phyloP scores from a whole-genome alignment of 1,140 invertebrate species.

The Zophobas morio region DNA sequence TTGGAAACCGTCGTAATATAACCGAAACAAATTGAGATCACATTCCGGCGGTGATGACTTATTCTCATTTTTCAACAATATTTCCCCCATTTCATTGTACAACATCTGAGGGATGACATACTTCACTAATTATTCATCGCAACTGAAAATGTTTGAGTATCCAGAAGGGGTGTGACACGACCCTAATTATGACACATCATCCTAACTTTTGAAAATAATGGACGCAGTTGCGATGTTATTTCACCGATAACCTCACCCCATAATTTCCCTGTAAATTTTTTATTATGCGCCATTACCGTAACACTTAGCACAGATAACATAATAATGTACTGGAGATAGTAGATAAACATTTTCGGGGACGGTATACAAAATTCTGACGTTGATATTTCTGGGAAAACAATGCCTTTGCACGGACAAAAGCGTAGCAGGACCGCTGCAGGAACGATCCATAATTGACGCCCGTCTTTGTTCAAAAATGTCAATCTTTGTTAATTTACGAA shows the following conservation, averaged over 20 bases:
- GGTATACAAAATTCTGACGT: not conserved
- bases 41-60: conserved; percentile 27
- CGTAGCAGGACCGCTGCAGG: too few species aligned
- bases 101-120: conserved; percentile 29
- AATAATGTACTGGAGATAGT: not conserved
- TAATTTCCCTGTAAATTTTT: conserved; percentile 14
- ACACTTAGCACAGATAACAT: conserved; percentile 1
- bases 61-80: conserved; percentile 34
- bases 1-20: conserved; percentile 21
- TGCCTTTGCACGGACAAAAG: too few species aligned
- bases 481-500: too few species aligned
- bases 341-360: not conserved
- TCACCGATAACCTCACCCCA: not conserved
- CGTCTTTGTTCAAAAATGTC: too few species aligned
- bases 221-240: not conserved
- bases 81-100: conserved; percentile 25
- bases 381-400: not conserved
- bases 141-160: conserved; percentile 23
- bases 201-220: conserved; percentile 29
- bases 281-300: conserved; percentile 5
- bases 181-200: conserved; percentile 23
- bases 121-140: conserved; percentile 18
- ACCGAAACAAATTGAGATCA: conserved; percentile 30
- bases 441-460: too few species aligned
- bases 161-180: conserved; percentile 1